phyloP scores from a whole-genome alignment of 2,888 invertebrate genomes.

The Cordilura impudica region DNA sequence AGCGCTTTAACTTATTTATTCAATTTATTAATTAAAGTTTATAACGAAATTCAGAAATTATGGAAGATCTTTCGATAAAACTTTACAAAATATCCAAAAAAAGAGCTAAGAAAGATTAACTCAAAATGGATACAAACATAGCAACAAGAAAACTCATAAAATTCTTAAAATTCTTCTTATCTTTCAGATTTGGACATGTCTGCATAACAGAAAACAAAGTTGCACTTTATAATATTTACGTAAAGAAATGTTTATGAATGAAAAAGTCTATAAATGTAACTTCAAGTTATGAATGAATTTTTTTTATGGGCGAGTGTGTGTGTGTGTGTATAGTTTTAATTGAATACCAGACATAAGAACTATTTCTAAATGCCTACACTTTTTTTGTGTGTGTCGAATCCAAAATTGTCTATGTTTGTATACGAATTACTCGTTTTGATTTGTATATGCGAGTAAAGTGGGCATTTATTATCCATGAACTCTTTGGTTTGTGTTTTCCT shows the following conservation, averaged over 20 bases:
- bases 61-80: no score
- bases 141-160: no score
- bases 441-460: no score
- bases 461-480: slow-evolving; percentile 39
- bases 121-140: no score
- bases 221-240: neutral
- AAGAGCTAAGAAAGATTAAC: no score
- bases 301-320: neutral
- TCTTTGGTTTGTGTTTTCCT: slow-evolving; percentile 23
- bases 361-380: slow-evolving; percentile 53
- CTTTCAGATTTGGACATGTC: neutral
- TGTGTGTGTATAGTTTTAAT: slow-evolving; percentile 35
- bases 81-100: no score
- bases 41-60: no score
- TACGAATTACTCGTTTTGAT: no score
- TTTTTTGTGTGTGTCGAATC: slow-evolving; percentile 4
- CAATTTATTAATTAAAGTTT: no score
- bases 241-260: slow-evolving; percentile 20
- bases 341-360: slow-evolving; percentile 58
- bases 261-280: neutral
- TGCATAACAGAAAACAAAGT: neutral
- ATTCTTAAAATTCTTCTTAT: no score
- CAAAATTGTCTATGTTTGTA: neutral
- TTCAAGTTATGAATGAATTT: slow-evolving; percentile 55
- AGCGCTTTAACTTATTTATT: no score